These are phyloP conservation scores for Melanotaenia duboulayi DNA, from an alignment of 2,113 vertebrate species.

Conservation along the genomic window DNA sequence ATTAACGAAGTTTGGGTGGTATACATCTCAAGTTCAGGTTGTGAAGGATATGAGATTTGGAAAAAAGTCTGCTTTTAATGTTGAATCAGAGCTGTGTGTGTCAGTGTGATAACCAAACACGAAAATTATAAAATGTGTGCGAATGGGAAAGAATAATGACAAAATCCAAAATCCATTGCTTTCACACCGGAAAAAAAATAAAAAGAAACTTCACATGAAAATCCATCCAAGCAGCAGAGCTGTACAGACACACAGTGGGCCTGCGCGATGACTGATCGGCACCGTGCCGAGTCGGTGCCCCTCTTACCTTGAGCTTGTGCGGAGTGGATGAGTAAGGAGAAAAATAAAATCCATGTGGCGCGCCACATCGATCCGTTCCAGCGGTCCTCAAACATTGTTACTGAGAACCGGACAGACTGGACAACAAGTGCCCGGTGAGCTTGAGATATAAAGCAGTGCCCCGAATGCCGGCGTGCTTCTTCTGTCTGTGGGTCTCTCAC, in stretches of 20 bases:
- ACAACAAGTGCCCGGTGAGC: constrained; percentile 74
- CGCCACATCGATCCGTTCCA: constrained; percentile 73
- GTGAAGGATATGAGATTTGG: rapidly evolving
- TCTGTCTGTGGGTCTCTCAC: constrained; percentile 5
- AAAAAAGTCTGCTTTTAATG: background rate
- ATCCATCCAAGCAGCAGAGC: background rate
- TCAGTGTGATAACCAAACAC: constrained; percentile 26
- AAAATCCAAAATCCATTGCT: constrained; percentile 7
- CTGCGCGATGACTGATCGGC: constrained; percentile 2
- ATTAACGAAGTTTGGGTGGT: constrained; percentile 14
- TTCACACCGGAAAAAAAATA: background rate
- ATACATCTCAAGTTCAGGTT: constrained; percentile 9
- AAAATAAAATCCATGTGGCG: constrained; percentile 82
- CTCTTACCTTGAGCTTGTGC: constrained; percentile 80
- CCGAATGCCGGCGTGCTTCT: constrained; percentile 40
- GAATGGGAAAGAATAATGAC: constrained; percentile 19
- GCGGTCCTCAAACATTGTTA: constrained; percentile 70
- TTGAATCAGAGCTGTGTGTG: background rate
- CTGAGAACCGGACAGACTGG: constrained; percentile 36
- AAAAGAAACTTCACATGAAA: constrained; percentile 17
- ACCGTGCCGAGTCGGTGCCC: constrained; percentile 8
- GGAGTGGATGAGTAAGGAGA: constrained; percentile 69
- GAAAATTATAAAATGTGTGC: constrained; percentile 26
- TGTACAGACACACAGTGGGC: background rate
- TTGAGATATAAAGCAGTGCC: constrained; percentile 36